Conservation (phyloP, 2,888 invertebrate species). For the Choreutis nemorana region DNA sequence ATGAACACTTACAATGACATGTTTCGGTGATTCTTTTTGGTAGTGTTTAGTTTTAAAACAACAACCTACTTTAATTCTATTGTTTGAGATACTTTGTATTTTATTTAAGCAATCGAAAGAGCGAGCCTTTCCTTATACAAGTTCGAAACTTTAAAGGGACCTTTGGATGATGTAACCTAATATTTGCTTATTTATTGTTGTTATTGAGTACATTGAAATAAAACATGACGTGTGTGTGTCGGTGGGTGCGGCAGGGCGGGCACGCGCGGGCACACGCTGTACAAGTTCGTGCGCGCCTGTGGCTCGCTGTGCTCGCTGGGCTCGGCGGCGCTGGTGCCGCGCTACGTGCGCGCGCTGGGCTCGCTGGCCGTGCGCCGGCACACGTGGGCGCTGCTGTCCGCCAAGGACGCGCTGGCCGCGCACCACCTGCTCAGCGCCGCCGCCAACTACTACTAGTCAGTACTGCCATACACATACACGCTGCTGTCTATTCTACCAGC, state of each 20-base stretch:
- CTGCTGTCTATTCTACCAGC: conserved; percentile 62
- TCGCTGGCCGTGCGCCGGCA: conserved; percentile 79
- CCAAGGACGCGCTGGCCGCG: conserved; percentile 43
- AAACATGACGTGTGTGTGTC: no score
- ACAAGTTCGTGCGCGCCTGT: conserved; percentile 89
- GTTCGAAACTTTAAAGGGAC: no score
- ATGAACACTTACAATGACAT: no score
- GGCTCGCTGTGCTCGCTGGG: conserved; percentile 86
- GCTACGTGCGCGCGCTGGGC: conserved; percentile 86
- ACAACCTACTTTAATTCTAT: no score
- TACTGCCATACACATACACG: conserved; percentile 51
- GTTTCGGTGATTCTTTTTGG: no score
- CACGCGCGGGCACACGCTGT: conserved; percentile 79
- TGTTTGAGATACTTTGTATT: no score
- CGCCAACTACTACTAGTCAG: conserved; percentile 72
- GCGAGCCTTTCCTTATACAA: no score
- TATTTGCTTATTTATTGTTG: no score
- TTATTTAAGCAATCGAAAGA: no score
- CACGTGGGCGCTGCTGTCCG: conserved; percentile 69
- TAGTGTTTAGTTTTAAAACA: no score
- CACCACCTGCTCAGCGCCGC: conserved; percentile 68
- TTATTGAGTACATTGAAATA: no score
- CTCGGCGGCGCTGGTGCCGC: conserved; percentile 83
- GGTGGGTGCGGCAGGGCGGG: conserved; percentile 18
- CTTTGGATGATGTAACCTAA: no score